These are phyloP conservation scores for Amphiprion clarkii DNA, from an alignment of 2,797 vertebrate species.

Conservation along the genomic window DNA sequence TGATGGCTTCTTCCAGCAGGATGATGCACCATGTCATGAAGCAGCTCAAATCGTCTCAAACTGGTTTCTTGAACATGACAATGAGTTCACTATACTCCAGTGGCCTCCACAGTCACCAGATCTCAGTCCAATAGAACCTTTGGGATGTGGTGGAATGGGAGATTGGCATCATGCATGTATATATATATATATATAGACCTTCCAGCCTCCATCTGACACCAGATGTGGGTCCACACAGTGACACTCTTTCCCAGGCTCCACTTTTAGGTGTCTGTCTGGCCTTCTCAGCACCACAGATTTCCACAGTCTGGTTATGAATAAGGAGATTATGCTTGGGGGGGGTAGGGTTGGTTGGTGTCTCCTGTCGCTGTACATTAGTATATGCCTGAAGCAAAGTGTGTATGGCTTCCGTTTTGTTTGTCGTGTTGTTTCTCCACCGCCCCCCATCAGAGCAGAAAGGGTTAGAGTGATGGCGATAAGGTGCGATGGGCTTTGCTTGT, in stretches of 20 bases:
- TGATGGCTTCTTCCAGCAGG: no score
- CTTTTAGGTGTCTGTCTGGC: constrained; percentile 28
- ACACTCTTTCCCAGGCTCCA: constrained; percentile 6
- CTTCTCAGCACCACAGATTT: constrained; percentile 49
- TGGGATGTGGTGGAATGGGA: no score
- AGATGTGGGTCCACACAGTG: constrained; percentile 20
- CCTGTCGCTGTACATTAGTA: constrained; percentile 6
- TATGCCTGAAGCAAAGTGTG: not conserved
- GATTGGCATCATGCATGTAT: no score
- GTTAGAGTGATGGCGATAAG: constrained; percentile 13
- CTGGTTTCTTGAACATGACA: no score
- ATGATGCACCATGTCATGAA: no score
- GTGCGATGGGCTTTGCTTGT: constrained; percentile 24
- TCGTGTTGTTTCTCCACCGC: constrained; percentile 15
- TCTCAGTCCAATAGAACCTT: no score
- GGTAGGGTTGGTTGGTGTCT: constrained; percentile 4
- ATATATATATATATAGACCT: no score
- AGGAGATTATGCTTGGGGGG: constrained; percentile 42
- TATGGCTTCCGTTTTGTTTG: constrained; percentile 7
- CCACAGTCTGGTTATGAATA: constrained; percentile 40
- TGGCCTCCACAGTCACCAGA: no score
- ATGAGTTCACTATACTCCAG: no score
- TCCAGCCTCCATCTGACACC: not conserved
- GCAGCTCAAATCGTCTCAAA: no score
- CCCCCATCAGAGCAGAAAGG: not conserved